These are phyloP conservation scores for Diabrotica undecimpunctata DNA, from an alignment of 1,140 invertebrate genomes.

Conservation along the genomic window DNA sequence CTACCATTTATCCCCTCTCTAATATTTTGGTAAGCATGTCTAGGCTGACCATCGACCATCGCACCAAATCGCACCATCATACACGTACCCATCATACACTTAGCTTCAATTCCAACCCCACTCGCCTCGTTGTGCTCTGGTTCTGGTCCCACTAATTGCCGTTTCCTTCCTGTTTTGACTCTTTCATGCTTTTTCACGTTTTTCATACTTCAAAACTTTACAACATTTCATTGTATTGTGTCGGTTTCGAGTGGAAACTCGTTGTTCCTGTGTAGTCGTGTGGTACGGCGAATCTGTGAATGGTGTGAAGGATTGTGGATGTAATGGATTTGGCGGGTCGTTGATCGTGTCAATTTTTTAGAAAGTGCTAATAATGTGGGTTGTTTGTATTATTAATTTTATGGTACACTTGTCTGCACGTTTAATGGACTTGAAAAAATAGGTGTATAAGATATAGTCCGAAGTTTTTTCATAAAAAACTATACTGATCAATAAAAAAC, in stretches of 20 bases:
- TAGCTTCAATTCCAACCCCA: not conserved
- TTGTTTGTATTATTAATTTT: too few species aligned
- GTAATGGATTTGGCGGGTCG: constrained; percentile 1
- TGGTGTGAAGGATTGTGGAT: not conserved
- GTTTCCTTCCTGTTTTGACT: constrained; percentile 43
- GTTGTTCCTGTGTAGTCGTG: not conserved
- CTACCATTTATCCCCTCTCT: too few species aligned
- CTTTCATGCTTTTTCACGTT: constrained; percentile 12
- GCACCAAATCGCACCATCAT: too few species aligned
- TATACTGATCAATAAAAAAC: too few species aligned
- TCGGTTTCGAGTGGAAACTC: too few species aligned
- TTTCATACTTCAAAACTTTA: not conserved
- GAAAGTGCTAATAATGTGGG: not conserved
- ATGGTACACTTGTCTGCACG: too few species aligned
- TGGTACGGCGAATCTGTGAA: not conserved
- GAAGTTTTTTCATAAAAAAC: too few species aligned
- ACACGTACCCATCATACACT: not conserved
- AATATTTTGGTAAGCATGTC: too few species aligned
- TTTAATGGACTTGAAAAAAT: too few species aligned
- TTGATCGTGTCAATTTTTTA: constrained; percentile 21
- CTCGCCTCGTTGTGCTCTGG: too few species aligned
- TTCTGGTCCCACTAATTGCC: constrained; percentile 42
- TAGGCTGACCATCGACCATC: too few species aligned
- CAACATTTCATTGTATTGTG: constrained; percentile 5
- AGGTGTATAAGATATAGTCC: too few species aligned